These are phyloP conservation scores for Nyctalus aviator DNA, from an alignment of 2,797 vertebrate species.

Conservation along the genomic window DNA sequence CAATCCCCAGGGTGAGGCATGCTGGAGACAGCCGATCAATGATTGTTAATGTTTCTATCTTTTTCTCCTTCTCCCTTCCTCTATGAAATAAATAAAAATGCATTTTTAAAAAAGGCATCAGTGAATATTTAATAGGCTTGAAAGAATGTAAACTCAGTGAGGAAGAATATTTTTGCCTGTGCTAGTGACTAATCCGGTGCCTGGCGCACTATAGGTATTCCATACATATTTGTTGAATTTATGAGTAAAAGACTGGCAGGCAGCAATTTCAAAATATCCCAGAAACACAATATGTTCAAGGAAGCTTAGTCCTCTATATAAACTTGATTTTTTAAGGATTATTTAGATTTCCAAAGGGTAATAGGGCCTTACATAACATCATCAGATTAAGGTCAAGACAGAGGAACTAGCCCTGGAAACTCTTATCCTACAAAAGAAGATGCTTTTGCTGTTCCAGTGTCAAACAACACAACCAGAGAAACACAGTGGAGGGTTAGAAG, in stretches of 20 bases:
- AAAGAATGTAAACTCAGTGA: not conserved
- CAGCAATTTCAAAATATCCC: not conserved
- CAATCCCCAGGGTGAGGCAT: too few relatives aligned
- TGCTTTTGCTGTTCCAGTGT: not conserved
- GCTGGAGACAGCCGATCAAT: too few relatives aligned
- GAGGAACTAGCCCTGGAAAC: not conserved
- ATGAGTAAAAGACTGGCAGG: not conserved
- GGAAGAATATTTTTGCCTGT: not conserved
- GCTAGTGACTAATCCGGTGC: not conserved
- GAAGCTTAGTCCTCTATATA: not conserved
- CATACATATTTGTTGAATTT: not conserved
- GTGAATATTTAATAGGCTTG: not conserved
- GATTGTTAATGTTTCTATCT: too few relatives aligned
- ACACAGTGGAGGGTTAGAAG: not conserved
- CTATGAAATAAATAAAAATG: too few relatives aligned
- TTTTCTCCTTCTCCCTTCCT: too few relatives aligned
- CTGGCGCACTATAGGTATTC: not conserved
- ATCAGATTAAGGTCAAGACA: not conserved
- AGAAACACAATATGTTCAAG: not conserved
- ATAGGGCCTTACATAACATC: not conserved
- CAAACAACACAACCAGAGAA: not conserved
- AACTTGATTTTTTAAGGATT: constrained; percentile 1
- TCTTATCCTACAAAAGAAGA: not conserved
- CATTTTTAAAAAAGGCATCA: too few relatives aligned
- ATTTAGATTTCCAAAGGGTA: constrained; percentile 23